Percentiles rank a stretch among this genome's conserved stretches.
Conservation (phyloP, 2,113 vertebrate species). For the Cranoglanis bouderius region DNA sequence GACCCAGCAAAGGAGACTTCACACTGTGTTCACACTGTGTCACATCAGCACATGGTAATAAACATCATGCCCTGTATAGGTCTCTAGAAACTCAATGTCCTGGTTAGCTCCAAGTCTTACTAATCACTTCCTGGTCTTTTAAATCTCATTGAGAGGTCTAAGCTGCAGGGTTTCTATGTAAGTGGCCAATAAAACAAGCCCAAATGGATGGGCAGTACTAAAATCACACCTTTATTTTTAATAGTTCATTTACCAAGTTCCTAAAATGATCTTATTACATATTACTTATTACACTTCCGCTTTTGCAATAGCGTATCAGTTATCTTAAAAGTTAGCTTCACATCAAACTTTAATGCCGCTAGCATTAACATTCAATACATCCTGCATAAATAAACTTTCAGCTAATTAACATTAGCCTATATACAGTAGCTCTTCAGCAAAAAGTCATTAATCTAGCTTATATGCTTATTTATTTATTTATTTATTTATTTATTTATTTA, state of each 20-base stretch:
- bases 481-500: too few species aligned
- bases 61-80: conserved; percentile 9
- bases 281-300: background rate
- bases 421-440: too few species aligned
- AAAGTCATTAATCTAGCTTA: too few species aligned
- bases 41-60: background rate
- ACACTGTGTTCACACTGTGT: background rate
- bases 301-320: too few species aligned
- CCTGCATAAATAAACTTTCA: too few species aligned
- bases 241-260: background rate
- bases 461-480: too few species aligned
- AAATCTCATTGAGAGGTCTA: background rate
- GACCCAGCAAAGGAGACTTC: background rate
- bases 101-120: background rate
- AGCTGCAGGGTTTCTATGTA: background rate
- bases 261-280: background rate
- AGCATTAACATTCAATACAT: background rate
- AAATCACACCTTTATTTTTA: background rate
- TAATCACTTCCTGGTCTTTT: background rate
- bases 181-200: background rate
- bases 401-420: too few species aligned
- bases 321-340: background rate
- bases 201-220: background rate
- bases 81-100: background rate
- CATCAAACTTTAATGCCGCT: background rate